Evolutionary conservation across 2,888 invertebrate species (phyloP).

Genomic region (Leptarthrus brevirostris): DNA sequence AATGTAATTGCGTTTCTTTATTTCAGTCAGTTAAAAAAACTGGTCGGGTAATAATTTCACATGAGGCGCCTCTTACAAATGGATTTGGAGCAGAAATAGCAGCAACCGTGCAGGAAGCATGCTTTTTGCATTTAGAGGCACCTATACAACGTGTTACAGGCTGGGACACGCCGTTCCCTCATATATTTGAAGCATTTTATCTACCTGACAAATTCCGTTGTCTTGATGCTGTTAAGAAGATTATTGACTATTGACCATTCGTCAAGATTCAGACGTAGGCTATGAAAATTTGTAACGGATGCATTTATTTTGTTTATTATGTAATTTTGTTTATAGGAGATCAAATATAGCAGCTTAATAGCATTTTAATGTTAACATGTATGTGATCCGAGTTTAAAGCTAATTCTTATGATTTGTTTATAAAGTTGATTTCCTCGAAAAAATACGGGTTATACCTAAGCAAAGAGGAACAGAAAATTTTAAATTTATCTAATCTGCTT

Average conservation of each 20-base stretch:
- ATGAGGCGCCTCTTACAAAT: slow-evolving; percentile 95
- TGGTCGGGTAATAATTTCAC: slow-evolving; percentile 88
- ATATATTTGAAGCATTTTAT: slow-evolving; percentile 96
- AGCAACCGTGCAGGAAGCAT: slow-evolving; percentile 91
- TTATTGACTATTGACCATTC: slow-evolving; percentile 75
- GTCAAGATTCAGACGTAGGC: not conserved
- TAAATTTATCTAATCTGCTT: no score
- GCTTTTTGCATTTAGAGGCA: slow-evolving; percentile 94
- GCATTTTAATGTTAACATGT: no score
- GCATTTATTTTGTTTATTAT: slow-evolving; percentile 51
- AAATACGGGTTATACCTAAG: no score
- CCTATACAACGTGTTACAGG: slow-evolving; percentile 89
- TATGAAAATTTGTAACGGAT: slow-evolving; percentile 47
- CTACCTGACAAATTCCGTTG: slow-evolving; percentile 95
- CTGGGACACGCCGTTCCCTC: slow-evolving; percentile 98
- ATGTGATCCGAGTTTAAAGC: no score
- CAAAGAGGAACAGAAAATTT: no score
- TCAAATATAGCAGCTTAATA: no score
- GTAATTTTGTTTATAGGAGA: not conserved
- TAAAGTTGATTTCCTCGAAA: no score
- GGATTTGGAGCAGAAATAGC: slow-evolving; percentile 98
- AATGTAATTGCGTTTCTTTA: slow-evolving; percentile 59
- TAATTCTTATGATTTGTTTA: no score
- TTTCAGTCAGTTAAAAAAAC: slow-evolving; percentile 95
- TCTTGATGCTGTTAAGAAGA: slow-evolving; percentile 80